Conservation (phyloP, 2,888 invertebrate species). For the Hemistola chrysoprasaria region DNA sequence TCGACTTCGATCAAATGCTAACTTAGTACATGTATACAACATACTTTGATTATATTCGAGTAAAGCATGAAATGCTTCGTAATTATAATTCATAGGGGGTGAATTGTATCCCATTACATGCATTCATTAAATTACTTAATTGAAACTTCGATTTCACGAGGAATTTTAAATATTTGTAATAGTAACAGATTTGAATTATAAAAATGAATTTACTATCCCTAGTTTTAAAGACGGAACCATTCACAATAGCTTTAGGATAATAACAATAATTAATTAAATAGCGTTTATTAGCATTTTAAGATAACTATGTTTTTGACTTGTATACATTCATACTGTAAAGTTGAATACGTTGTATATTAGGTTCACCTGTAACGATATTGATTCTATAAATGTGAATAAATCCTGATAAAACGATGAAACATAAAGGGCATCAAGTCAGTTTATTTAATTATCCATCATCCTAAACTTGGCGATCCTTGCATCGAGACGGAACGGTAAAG, state of each 20-base stretch:
- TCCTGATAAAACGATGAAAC: slow-evolving; percentile 65
- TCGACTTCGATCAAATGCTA: slow-evolving; percentile 68
- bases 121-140: slow-evolving; percentile 40
- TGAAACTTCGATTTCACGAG: slow-evolving; percentile 42
- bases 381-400: slow-evolving; percentile 81
- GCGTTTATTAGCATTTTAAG: slow-evolving; percentile 72
- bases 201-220: slow-evolving; percentile 53
- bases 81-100: slow-evolving; percentile 59
- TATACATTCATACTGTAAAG: slow-evolving; percentile 78
- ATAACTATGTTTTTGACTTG: slow-evolving; percentile 81
- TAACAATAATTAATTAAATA: slow-evolving; percentile 71
- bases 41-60: slow-evolving; percentile 64
- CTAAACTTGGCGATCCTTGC: slow-evolving; percentile 72
- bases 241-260: slow-evolving; percentile 75
- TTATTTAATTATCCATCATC: slow-evolving; percentile 67
- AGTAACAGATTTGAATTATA: slow-evolving; percentile 48
- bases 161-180: slow-evolving; percentile 46
- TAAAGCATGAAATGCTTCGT: slow-evolving; percentile 74
- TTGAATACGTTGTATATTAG: slow-evolving; percentile 73
- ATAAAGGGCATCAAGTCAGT: slow-evolving; percentile 64
- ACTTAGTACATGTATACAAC: slow-evolving; percentile 73
- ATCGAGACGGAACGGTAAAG: slow-evolving; percentile 78
- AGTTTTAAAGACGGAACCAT: slow-evolving; percentile 70
- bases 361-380: slow-evolving; percentile 71
- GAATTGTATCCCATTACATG: slow-evolving; percentile 54